phyloP scores from a whole-genome alignment of 1,140 invertebrate genomes.

The Pseudoatta argentina region DNA sequence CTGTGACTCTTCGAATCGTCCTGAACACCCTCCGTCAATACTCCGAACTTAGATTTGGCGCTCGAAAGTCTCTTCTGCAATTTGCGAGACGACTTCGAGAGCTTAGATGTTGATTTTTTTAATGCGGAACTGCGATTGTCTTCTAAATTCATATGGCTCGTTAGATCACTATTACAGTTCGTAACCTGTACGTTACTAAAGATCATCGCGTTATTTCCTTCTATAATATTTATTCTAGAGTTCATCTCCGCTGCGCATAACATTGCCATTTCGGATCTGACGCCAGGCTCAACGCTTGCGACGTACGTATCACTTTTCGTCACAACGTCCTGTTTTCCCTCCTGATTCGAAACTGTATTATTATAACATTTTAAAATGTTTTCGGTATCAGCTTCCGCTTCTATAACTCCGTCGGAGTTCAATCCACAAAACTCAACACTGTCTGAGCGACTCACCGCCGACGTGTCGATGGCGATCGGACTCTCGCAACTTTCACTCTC shows the following conservation, averaged over 20 bases:
- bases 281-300: constrained; percentile 37
- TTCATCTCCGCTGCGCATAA: constrained; percentile 27
- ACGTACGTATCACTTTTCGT: constrained; percentile 54
- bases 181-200: constrained; percentile 53
- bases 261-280: constrained; percentile 28
- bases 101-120: constrained; percentile 78
- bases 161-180: constrained; percentile 44
- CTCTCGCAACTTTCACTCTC: constrained; percentile 43
- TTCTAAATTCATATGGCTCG: constrained; percentile 76
- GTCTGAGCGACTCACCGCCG: constrained; percentile 1
- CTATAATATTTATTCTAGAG: constrained; percentile 37
- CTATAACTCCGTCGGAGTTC: constrained; percentile 38
- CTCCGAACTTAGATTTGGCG: constrained; percentile 55
- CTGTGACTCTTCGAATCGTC: constrained; percentile 57
- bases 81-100: constrained; percentile 84
- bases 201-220: constrained; percentile 56
- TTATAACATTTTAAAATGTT: constrained; percentile 34
- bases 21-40: neutral
- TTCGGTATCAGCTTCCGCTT: neutral
- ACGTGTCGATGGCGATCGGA: constrained; percentile 10
- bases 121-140: constrained; percentile 78
- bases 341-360: constrained; percentile 23
- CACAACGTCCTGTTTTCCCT: constrained; percentile 60
- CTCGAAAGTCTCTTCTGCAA: constrained; percentile 71
- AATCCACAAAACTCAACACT: constrained; percentile 55